Conservation (phyloP, 1,140 invertebrate species). For the Scaptomyza graminum region DNA sequence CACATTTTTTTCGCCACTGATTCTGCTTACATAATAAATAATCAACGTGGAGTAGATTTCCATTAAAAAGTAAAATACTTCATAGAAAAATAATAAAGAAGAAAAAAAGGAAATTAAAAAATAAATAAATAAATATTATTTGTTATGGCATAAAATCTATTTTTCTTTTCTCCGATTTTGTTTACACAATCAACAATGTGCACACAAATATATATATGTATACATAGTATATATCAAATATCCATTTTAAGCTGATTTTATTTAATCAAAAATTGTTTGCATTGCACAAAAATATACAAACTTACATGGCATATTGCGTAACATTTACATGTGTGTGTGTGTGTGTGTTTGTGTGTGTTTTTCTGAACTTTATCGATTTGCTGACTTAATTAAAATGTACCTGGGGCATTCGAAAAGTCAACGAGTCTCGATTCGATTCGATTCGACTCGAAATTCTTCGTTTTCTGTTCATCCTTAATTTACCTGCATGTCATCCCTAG, state of each 20-base stretch:
- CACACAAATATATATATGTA: not conserved
- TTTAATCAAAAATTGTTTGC: not conserved
- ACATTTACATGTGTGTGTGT: not conserved
- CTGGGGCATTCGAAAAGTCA: constrained; percentile 58
- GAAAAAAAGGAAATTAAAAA: not conserved
- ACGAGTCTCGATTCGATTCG: constrained; percentile 7
- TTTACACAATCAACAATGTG: not conserved
- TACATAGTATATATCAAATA: not conserved
- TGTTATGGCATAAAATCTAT: not conserved
- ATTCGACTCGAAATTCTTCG: too few relatives aligned
- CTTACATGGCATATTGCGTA: not conserved
- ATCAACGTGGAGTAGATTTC: too few relatives aligned
- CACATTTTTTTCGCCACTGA: too few relatives aligned
- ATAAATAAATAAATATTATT: not conserved
- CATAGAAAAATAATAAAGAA: not conserved
- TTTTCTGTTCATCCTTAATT: constrained; percentile 32
- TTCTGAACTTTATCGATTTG: constrained; percentile 39
- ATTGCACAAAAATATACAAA: not conserved
- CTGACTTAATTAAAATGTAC: constrained; percentile 54
- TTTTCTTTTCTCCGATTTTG: not conserved
- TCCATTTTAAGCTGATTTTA: not conserved
- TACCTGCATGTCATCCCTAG: constrained; percentile 45
- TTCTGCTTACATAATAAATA: too few relatives aligned
- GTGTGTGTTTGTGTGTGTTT: not conserved
- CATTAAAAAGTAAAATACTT: too few relatives aligned